Evolutionary conservation across 2,113 vertebrate genomes (phyloP), one percentile per base, ranked within the genome.

Genomic region (Podarcis raffonei): DNA sequence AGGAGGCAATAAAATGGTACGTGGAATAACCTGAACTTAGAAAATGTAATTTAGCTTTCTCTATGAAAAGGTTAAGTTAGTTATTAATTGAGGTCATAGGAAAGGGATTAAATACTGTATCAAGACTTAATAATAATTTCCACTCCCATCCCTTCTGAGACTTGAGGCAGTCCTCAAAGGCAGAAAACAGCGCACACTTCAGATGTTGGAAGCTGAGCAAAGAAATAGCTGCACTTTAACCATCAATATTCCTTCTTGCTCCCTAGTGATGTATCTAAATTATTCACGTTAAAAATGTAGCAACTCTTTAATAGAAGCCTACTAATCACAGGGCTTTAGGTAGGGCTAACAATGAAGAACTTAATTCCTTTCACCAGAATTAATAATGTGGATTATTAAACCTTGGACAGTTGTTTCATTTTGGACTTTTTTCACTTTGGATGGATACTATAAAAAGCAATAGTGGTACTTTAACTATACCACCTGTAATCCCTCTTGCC

Each of bases 91-190:
- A 23, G 77, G 32, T 75, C 75, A 90, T 84, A 89, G 69, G 78
- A 91, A 93, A 86, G 6, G 30, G 81, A 93, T 92, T 91, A 92
- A 92, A 35, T 57, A 68, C 66, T 87, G 27, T 81, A 93, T 89
- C 35, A 87, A 62, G 48, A 16, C 32, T 80, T 37, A 66, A 25
- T 93, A 93, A 91, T 90, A 87, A 83, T 48, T 90, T 91, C 75
- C 57, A 30, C 15, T 57, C 42, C 79, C 18, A 35, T 91, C 68
- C 48, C 53, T 87, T 74, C 87, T 85, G 85, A 23, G 1, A 68
- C 23, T 89, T 83, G 35, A 86, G 88, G 59, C 1, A 0, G 11
- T 5, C 18, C 79, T 72, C 85, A 86, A 87, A 80, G 35, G 66
- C 39, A 92, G 72, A 92, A 92, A 93, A 66, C 75, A 84, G 57